Evolutionary conservation across 1,140 invertebrate genomes (phyloP).

Genomic region (Pseudomyrmex gracilis): DNA sequence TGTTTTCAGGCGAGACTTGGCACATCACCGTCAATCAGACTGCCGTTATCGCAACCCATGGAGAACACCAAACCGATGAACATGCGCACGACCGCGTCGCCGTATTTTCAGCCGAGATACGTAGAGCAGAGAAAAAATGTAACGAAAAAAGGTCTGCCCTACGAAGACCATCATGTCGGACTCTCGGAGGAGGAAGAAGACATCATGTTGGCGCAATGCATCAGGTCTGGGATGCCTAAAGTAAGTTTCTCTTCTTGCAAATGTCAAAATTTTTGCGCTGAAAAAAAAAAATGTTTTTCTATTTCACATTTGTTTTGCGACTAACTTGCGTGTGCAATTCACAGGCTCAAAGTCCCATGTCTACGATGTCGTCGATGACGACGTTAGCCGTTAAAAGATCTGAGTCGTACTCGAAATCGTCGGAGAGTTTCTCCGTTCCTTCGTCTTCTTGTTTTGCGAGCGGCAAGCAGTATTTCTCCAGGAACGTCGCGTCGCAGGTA

Average conservation of each 20-base stretch:
- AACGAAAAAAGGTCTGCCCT: conserved; percentile 56
- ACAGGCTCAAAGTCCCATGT: conserved; percentile 12
- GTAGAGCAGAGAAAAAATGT: conserved; percentile 19
- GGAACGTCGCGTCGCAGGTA: neutral
- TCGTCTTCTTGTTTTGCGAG: conserved; percentile 8
- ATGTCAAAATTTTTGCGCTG: neutral
- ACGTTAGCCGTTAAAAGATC: conserved; percentile 2
- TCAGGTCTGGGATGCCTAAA: conserved; percentile 81
- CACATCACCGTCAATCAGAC: conserved; percentile 40
- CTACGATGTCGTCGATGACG: neutral
- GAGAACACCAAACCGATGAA: conserved; percentile 37
- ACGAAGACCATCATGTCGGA: conserved; percentile 72
- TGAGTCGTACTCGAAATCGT: neutral
- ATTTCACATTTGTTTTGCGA: neutral
- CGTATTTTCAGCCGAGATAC: conserved; percentile 42
- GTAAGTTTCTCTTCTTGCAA: conserved; percentile 43
- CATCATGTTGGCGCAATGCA: conserved; percentile 80
- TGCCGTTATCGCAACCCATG: conserved; percentile 15
- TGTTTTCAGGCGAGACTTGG: conserved; percentile 56
- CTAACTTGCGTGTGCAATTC: neutral
- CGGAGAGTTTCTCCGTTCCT: neutral
- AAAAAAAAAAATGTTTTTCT: neutral
- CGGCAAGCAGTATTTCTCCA: conserved; percentile 10
- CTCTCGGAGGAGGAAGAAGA: conserved; percentile 81
- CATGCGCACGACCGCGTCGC: neutral